phyloP scores from a whole-genome alignment of 2,888 invertebrate genomes.

The Branchipolynoe longqiensis region DNA sequence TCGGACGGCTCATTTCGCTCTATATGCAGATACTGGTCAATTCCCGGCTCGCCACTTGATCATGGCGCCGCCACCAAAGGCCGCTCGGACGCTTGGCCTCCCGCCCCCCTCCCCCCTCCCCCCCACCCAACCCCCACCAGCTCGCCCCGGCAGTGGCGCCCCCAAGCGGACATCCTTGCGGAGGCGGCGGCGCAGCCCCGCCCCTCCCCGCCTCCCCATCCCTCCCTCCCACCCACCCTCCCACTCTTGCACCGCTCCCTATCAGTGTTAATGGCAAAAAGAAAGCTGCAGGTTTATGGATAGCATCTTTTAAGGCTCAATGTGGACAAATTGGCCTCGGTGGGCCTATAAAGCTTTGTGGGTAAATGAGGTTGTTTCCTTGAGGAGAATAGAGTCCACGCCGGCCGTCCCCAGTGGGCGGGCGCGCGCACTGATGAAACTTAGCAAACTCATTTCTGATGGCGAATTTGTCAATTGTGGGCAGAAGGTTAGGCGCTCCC shows the following conservation, averaged over 20 bases:
- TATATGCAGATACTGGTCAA: conserved; percentile 54
- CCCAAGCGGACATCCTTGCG: neutral
- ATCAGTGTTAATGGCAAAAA: conserved; percentile 58
- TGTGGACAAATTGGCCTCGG: conserved; percentile 54
- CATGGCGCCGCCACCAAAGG: conserved; percentile 36
- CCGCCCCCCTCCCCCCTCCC: neutral
- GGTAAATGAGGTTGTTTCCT: conserved; percentile 56
- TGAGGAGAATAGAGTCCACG: conserved; percentile 54
- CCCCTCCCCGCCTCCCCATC: neutral
- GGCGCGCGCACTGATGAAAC: conserved; percentile 44
- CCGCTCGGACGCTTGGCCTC: conserved; percentile 3
- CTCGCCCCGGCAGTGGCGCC: conserved; percentile 9
- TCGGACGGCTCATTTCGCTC: conserved; percentile 53
- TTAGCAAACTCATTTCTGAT: conserved; percentile 58
- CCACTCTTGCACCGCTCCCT: neutral
- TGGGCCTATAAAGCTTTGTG: conserved; percentile 56
- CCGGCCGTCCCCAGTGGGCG: conserved; percentile 5
- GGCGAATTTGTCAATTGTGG: conserved; percentile 57
- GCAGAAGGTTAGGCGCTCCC: conserved; percentile 53
- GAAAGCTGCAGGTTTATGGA: conserved; percentile 52
- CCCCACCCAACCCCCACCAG: neutral
- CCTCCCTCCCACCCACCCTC: too few species aligned
- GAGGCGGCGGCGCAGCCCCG: neutral
- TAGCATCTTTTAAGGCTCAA: conserved; percentile 58
- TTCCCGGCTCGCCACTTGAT: conserved; percentile 49